Conservation (phyloP, 1,140 invertebrate genomes). For the Zelostemma sp. region DNA sequence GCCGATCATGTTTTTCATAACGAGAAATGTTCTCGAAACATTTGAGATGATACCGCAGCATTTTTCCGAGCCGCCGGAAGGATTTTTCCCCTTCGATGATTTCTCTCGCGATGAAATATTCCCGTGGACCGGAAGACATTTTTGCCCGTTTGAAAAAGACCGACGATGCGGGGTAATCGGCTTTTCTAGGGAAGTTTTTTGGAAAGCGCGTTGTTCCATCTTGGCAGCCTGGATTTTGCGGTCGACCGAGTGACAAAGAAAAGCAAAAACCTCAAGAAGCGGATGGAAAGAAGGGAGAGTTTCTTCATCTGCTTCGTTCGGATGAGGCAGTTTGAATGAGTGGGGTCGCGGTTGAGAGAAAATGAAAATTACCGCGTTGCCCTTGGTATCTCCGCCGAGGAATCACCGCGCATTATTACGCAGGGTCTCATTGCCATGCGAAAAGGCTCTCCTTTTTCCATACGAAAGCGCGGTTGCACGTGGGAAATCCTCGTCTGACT, state of each 20-base stretch:
- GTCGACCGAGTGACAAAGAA: constrained; percentile 52
- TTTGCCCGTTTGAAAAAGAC: constrained; percentile 26
- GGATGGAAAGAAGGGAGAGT: background rate
- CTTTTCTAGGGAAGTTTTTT: constrained; percentile 28
- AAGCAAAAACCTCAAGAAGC: constrained; percentile 1
- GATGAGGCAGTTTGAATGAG: background rate
- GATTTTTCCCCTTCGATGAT: constrained; percentile 14
- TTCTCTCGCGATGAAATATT: background rate
- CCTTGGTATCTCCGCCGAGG: constrained; percentile 34
- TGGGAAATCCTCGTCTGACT: constrained; percentile 26
- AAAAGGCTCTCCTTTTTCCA: no score
- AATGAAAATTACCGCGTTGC: constrained; percentile 51
- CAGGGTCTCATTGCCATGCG: constrained; percentile 32
- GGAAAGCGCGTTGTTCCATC: constrained; percentile 52
- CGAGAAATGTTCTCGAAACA: no score
- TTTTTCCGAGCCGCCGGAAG: constrained; percentile 19
- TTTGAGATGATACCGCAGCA: constrained; percentile 5
- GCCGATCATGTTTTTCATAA: no score
- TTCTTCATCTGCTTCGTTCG: background rate
- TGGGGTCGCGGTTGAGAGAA: constrained; percentile 39
- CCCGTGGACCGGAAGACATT: background rate
- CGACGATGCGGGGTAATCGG: constrained; percentile 37
- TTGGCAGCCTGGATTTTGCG: constrained; percentile 49
- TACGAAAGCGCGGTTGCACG: constrained; percentile 18
- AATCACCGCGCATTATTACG: constrained; percentile 30